phyloP scores from a whole-genome alignment of 2,797 vertebrate species.

The Silurus lanzhouensis region DNA sequence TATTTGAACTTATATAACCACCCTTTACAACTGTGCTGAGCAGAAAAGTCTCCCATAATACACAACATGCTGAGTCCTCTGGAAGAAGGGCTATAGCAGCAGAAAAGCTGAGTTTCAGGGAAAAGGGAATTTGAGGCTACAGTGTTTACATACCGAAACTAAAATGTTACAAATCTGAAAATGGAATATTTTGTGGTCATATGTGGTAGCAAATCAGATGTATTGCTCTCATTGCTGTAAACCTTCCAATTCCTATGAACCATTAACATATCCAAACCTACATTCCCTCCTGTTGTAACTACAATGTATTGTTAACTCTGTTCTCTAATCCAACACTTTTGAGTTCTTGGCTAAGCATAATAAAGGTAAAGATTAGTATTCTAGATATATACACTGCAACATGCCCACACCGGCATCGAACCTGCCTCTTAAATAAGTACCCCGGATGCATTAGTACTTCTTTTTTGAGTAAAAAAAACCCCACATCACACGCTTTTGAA shows the following conservation, averaged over 20 bases:
- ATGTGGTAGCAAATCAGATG: not conserved
- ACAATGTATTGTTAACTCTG: not conserved
- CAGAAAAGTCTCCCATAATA: not conserved
- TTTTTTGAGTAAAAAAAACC: not conserved
- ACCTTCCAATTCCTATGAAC: not conserved
- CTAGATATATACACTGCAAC: slow-evolving; percentile 1
- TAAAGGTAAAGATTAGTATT: not conserved
- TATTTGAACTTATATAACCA: not conserved
- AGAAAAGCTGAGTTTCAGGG: not conserved
- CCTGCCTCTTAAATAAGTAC: not conserved
- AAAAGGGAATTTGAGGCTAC: not conserved
- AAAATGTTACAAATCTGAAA: too few species aligned
- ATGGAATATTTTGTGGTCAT: too few species aligned
- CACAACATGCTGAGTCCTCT: not conserved
- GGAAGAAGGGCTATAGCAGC: not conserved
- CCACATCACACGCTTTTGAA: not conserved
- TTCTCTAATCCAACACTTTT: slow-evolving; percentile 13
- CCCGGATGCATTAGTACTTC: not conserved
- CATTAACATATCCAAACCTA: not conserved
- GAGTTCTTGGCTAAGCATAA: not conserved
- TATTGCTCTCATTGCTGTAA: not conserved
- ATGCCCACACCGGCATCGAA: not conserved
- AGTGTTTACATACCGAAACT: not conserved
- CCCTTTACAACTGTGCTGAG: not conserved
- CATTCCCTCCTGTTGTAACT: not conserved